Evolutionary conservation across 2,797 vertebrate species (phyloP), one percentile per base, ranked within the genome.

Genomic region (Apogon hyalosoma): DNA sequence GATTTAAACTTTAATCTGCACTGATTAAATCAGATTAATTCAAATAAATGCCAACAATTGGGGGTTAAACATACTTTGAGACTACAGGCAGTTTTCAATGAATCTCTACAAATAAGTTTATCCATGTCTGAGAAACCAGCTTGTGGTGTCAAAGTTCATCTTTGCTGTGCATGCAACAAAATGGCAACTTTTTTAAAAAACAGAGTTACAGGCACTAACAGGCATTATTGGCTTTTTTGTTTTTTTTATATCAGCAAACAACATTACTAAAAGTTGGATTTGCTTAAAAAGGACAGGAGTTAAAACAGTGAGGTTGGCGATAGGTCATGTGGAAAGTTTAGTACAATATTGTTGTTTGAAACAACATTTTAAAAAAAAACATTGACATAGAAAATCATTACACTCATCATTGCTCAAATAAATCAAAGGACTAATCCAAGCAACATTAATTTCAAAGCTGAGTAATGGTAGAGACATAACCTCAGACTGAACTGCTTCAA

Each of bases 21-120:
- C 11, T 83, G 71, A 82, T 85, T 80, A 77, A 84, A 85, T 80
- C 70, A 69, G 67, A 82, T 82, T 82, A 82, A 83, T 86, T 80
- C 80, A 75, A 85, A 80, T 63, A 40, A 50, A 82, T 65, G 72
- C 69, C 18, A 64, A 70, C 69, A 64, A 68, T 68, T 66, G 63
- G 72, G 63, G 75, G 36, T 51, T 6, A 48, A 69, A 65, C 14
- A 9, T 15, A n/a, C 48, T 48, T 40, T 10, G 33, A 11, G 55
- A 55, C 75, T 70, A 66, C 54, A 49, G 80, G 75, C 57, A 6
- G 0, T 70, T 71, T 77, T 53, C 10, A 42, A 38, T 12, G 33
- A 65, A 64, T 52, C 40, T 24, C 55, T 45, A 63, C 40, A 48
- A 77, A 69, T 13, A 8, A 49, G 41, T 4, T 64, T 18, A 57